Evolutionary conservation across 2,888 invertebrate genomes (phyloP).

Genomic region (Holacanthella duospinosa): DNA sequence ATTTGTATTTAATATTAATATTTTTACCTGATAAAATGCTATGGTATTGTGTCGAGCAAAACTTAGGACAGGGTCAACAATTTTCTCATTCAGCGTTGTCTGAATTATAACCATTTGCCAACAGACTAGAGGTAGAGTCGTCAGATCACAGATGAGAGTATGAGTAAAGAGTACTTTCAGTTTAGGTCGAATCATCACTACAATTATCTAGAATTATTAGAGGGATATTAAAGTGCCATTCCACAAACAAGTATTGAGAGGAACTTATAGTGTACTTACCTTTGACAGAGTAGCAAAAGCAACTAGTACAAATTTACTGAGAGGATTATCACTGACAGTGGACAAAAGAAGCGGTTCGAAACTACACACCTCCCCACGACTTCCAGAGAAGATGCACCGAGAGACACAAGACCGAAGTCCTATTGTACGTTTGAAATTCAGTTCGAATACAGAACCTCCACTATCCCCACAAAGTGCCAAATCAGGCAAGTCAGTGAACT

Average conservation of each 20-base stretch:
- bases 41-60: conserved; percentile 74
- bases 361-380: conserved; percentile 82
- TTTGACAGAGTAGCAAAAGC: conserved; percentile 91
- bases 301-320: conserved; percentile 65
- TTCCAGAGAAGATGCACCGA: conserved; percentile 91
- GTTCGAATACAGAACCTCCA: conserved; percentile 89
- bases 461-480: conserved; percentile 76
- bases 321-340: conserved; percentile 51
- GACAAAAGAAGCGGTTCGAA: conserved; percentile 58
- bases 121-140: conserved; percentile 75
- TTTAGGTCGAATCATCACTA: conserved; percentile 65
- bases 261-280: conserved; percentile 47
- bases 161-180: conserved; percentile 68
- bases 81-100: conserved; percentile 52
- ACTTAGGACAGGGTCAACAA: conserved; percentile 74
- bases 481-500: conserved; percentile 62
- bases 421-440: conserved; percentile 75
- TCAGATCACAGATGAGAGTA: conserved; percentile 57
- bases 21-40: conserved; percentile 65
- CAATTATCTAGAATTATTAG: conserved; percentile 51
- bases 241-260: neutral
- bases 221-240: neutral
- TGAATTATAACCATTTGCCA: conserved; percentile 87
- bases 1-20: neutral
- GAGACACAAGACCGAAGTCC: conserved; percentile 81